Conservation (phyloP, 2,113 vertebrate species). For the Forbesichthys agassizii region DNA sequence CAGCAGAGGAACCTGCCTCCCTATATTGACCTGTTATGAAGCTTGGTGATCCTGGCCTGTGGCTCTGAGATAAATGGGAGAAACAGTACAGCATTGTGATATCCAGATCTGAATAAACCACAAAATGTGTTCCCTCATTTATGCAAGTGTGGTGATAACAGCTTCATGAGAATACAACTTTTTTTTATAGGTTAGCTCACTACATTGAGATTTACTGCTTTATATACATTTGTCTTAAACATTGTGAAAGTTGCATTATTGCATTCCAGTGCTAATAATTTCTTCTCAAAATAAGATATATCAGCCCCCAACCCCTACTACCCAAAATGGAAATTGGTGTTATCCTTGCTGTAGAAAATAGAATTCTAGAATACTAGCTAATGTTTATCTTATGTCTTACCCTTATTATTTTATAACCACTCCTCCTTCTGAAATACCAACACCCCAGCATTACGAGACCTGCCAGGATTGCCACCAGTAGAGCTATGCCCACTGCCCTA, state of each 20-base stretch:
- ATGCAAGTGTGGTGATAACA: too few species aligned
- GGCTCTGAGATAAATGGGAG: constrained; percentile 41
- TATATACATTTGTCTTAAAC: too few species aligned
- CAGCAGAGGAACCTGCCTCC: constrained; percentile 66
- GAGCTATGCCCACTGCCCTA: constrained; percentile 87
- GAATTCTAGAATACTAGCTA: not conserved
- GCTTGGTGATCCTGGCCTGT: constrained; percentile 44
- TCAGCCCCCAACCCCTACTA: too few species aligned
- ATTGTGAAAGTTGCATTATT: too few species aligned
- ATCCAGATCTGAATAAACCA: too few species aligned
- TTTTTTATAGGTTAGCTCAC: too few species aligned
- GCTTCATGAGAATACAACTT: too few species aligned
- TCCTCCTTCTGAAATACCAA: constrained; percentile 88
- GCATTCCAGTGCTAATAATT: too few species aligned
- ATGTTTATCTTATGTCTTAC: constrained; percentile 65
- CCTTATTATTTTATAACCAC: constrained; percentile 85
- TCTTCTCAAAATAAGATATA: too few species aligned
- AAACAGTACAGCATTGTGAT: too few species aligned
- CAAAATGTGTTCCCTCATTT: too few species aligned
- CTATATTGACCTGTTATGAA: constrained; percentile 65
- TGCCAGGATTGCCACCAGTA: constrained; percentile 84
- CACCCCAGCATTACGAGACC: constrained; percentile 85
- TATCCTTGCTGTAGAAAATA: not conserved
- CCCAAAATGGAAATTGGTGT: not conserved
- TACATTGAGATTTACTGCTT: too few species aligned